Percentiles rank a stretch among this genome's conserved stretches.
phyloP scores from a whole-genome alignment of 1,140 invertebrate genomes.

The Meloidogyne exigua region DNA sequence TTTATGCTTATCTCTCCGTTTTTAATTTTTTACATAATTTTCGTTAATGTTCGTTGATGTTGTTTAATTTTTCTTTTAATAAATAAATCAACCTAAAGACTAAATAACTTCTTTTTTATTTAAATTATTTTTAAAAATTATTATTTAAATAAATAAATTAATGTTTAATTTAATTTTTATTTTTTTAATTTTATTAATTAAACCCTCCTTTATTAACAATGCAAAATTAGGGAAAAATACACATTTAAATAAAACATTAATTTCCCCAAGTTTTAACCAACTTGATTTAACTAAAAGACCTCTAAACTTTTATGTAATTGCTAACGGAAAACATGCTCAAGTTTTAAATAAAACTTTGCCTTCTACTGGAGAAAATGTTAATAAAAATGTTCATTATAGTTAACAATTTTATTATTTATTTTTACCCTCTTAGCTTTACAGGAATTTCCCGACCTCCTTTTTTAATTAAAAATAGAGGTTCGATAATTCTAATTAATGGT shows the following conservation, averaged over 20 bases:
- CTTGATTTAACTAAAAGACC: conserved; percentile 35
- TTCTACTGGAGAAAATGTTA: neutral
- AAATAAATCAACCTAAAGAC: too few relatives aligned
- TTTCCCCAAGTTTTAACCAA: conserved; percentile 4
- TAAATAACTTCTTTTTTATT: too few relatives aligned
- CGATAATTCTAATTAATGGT: conserved; percentile 20
- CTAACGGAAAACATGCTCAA: conserved; percentile 42
- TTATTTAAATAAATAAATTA: neutral
- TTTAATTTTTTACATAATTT: neutral
- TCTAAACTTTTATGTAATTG: conserved; percentile 44
- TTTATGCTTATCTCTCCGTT: neutral
- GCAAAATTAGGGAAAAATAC: conserved; percentile 10
- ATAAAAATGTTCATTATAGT: neutral
- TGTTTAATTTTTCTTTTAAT: neutral
- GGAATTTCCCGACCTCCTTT: conserved; percentile 28
- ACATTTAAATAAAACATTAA: neutral
- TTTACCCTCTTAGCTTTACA: neutral
- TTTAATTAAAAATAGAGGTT: conserved; percentile 33
- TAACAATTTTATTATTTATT: neutral
- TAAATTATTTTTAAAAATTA: too few relatives aligned
- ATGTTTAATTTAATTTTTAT: neutral
- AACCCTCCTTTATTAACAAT: neutral
- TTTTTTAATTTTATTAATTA: neutral
- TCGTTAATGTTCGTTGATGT: neutral
- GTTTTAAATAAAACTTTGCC: conserved; percentile 32